Percentiles rank a stretch among this genome's conserved stretches.
Conservation (phyloP, 2,797 vertebrate genomes). For the Synaphobranchus kaupii region DNA sequence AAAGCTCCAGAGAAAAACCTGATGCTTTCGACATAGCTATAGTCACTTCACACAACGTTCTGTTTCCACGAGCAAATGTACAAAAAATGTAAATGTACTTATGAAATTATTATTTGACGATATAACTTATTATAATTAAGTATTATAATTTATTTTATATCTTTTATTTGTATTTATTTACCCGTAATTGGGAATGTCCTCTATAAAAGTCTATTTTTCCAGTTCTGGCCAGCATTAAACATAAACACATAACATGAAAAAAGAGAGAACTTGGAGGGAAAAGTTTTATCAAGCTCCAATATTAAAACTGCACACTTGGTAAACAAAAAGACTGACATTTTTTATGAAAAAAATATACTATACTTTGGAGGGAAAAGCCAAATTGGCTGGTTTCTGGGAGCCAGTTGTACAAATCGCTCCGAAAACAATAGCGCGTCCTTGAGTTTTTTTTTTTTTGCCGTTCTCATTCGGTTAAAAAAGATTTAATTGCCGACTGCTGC, state of each 20-base stretch:
- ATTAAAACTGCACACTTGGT: no score
- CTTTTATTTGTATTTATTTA: neutral
- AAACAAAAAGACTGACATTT: no score
- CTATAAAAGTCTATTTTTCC: neutral
- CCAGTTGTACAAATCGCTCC: constrained; percentile 53
- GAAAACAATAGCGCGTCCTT: constrained; percentile 43
- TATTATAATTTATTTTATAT: neutral
- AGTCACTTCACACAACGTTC: no score
- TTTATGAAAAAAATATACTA: no score
- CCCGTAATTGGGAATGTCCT: neutral
- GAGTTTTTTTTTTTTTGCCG: neutral
- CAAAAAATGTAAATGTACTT: neutral
- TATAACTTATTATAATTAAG: neutral
- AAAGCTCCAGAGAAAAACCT: no score
- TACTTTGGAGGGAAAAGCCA: constrained; percentile 37
- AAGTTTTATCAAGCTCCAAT: no score
- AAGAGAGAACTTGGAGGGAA: no score
- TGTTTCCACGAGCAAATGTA: neutral
- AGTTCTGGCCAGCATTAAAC: neutral
- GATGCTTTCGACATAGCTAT: no score
- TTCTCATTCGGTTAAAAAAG: constrained; percentile 9
- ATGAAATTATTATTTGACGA: neutral
- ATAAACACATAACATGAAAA: neutral
- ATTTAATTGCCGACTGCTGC: constrained; percentile 43
- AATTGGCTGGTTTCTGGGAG: constrained; percentile 37